Percentiles rank a stretch among this genome's conserved stretches.
These are phyloP conservation scores for Thaumetopoea pityocampa DNA, from an alignment of 1,140 invertebrate genomes.

Conservation along the genomic window DNA sequence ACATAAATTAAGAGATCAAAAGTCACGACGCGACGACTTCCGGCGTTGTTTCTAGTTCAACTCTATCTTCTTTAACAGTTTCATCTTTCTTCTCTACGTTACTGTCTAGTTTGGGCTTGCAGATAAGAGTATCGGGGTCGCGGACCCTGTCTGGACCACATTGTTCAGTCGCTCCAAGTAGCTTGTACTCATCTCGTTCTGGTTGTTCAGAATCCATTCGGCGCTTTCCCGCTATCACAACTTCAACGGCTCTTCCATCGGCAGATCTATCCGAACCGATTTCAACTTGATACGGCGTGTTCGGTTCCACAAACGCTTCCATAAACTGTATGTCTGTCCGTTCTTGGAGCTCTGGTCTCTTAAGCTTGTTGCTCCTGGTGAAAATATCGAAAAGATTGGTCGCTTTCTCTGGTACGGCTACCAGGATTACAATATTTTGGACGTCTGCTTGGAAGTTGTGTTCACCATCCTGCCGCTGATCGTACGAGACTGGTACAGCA, in stretches of 20 bases:
- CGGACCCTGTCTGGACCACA: constrained; percentile 78
- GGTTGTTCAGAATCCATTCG: constrained; percentile 30
- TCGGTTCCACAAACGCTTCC: constrained; percentile 76
- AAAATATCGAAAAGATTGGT: constrained; percentile 58
- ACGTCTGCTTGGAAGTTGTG: constrained; percentile 80
- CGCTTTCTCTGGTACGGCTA: constrained; percentile 75
- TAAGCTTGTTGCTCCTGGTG: constrained; percentile 35
- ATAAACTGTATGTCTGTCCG: constrained; percentile 45
- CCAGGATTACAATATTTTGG: constrained; percentile 79
- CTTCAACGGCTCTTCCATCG: constrained; percentile 47
- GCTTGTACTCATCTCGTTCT: constrained; percentile 53
- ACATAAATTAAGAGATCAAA: constrained; percentile 25
- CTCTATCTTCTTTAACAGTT: constrained; percentile 6
- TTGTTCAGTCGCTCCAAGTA: constrained; percentile 78
- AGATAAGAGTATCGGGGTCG: constrained; percentile 68
- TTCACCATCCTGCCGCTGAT: constrained; percentile 80
- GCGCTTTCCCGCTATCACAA: constrained; percentile 52
- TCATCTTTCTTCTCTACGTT: constrained; percentile 10
- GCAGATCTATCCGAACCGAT: constrained; percentile 44
- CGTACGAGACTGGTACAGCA: constrained; percentile 81
- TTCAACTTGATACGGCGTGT: constrained; percentile 76
- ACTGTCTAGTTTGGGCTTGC: constrained; percentile 16
- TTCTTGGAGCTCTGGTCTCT: constrained; percentile 37
- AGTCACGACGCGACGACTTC: constrained; percentile 44
- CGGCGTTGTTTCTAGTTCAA: constrained; percentile 20